Base-by-base conservation (phyloP, 2,113 vertebrate species). In the Ophthalmolycus amberensis region DNA sequence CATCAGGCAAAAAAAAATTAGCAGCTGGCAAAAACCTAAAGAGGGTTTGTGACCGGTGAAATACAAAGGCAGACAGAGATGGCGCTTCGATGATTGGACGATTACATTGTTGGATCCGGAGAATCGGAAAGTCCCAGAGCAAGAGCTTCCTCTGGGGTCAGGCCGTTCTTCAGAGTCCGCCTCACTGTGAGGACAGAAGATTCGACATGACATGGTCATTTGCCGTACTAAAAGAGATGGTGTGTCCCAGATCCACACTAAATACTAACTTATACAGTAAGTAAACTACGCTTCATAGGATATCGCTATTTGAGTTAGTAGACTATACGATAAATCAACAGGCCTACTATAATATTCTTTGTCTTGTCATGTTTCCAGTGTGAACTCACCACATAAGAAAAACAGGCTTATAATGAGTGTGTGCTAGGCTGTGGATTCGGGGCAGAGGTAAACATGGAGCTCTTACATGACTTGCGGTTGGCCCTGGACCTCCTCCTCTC, bases 401-500 rank as follows among this genome's bases (percentile, higher is more conserved):
- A 32, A 60, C 38, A 22, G 5, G 52, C 25, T 34, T 2, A 16
- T 56, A 34, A 46, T 46, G 9, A 34, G 11, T 8, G 6, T 5
- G 40, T 16, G 3, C 22, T 42, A 7, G 20, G 5, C n/a, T n/a
- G 1, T 9, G 27, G 22, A 38, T 65, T 54, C 8, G 3, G 27
- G 27, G 34, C 9, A 50, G 22, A 59, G 6, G 22, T 46, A 2
- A 67, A 12, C 8, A n/a, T 25, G 34, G 20, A 62, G 29, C 29
- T 94, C 98, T 77, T 92, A 99, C 98, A 46, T 69, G 98, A 99
- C 79, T 99, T 99, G 50, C 97, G 95, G 91, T 99, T 99, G 82
- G 95, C 97, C n/a, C 98, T 96, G 64, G 97, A 99, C 22, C 98
- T 94, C 85, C 97, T 97, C 80, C 98, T 96, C 90, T 99, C 98